Conservation (phyloP, 1,140 invertebrate species). For the Archivesica marissinica region DNA sequence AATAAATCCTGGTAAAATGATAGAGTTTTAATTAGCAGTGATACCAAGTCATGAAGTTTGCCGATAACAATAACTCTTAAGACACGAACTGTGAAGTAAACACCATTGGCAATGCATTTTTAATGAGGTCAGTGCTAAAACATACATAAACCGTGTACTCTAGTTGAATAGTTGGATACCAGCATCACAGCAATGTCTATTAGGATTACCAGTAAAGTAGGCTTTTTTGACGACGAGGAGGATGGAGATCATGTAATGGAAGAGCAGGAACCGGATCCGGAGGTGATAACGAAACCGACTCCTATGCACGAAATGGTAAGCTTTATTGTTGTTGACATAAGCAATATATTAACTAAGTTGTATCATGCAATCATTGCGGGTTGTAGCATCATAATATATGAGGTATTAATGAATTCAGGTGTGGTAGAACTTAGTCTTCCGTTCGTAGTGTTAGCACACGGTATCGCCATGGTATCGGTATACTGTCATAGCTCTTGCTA, state of each 20-base stretch:
- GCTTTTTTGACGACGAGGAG: constrained; percentile 16
- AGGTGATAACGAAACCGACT: not conserved
- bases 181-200: too few relatives aligned
- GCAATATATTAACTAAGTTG: not conserved
- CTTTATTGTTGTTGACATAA: not conserved
- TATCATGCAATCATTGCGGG: not conserved
- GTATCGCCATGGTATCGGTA: not conserved
- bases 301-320: constrained; percentile 10
- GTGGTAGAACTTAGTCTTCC: not conserved
- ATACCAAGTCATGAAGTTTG: too few relatives aligned
- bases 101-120: too few relatives aligned
- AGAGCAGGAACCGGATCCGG: not conserved
- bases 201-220: constrained; percentile 26
- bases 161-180: too few relatives aligned
- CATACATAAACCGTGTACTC: too few relatives aligned
- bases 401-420: not conserved
- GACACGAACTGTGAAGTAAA: too few relatives aligned
- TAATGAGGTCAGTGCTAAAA: too few relatives aligned
- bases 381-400: not conserved
- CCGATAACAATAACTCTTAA: too few relatives aligned
- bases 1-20: too few relatives aligned
- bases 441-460: not conserved
- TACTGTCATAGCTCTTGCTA: not conserved
- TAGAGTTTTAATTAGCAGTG: too few relatives aligned
- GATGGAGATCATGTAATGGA: not conserved